Percentiles rank a stretch among this genome's conserved stretches.
Conservation (phyloP, 1,140 invertebrate species). For the Rhopalosiphum maidis region DNA sequence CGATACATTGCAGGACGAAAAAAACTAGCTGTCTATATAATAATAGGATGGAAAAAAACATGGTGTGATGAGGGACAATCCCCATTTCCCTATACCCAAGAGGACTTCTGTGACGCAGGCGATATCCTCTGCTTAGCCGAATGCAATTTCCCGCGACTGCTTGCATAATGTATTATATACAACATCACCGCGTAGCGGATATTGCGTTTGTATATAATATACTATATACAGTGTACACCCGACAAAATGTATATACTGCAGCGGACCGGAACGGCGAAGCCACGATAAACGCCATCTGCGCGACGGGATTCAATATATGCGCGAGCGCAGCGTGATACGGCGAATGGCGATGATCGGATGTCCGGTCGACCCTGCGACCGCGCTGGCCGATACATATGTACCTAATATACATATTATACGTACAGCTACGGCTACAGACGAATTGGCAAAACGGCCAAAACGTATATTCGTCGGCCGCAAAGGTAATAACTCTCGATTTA, state of each 20-base stretch:
- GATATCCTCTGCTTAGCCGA: not conserved
- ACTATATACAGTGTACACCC: not conserved
- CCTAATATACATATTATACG: not conserved
- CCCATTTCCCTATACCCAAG: not conserved
- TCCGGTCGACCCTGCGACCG: not conserved
- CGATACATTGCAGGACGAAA: not conserved
- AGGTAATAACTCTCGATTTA: not conserved
- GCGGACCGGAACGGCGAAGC: not conserved
- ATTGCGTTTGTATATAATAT: slow-evolving; percentile 9
- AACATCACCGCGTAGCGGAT: not conserved
- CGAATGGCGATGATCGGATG: not conserved
- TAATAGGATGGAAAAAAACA: not conserved
- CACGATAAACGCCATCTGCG: not conserved
- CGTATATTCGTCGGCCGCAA: not conserved
- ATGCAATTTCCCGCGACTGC: not conserved
- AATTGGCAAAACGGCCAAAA: not conserved
- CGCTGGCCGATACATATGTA: not conserved
- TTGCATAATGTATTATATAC: not conserved
- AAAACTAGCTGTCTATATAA: not conserved
- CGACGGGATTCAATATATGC: not conserved
- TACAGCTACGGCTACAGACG: not conserved
- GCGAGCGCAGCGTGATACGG: not conserved
- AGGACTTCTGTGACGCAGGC: not conserved
- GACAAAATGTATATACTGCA: not conserved
- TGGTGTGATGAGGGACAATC: not conserved